Evolutionary conservation across 2,888 invertebrate genomes (phyloP), one percentile per base, ranked within the genome.

Genomic region (Archips xylosteana): DNA sequence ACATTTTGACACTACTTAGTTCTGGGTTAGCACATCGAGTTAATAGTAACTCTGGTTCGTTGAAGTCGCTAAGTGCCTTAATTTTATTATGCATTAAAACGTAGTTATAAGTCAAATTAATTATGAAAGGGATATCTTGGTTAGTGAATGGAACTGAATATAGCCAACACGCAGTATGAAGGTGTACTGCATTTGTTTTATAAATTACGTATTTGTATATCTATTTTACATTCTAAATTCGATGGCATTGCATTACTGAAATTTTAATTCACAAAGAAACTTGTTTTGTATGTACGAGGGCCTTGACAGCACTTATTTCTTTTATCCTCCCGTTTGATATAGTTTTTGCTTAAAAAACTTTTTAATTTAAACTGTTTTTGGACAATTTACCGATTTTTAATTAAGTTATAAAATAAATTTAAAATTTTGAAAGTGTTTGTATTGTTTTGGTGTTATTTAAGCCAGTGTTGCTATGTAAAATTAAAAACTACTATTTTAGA

Each of bases 401-500:
- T 10, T 12, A 10, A 57, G 2, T 32, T 3, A 10, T 1, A 57
- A 32, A 4, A 32, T 10, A 23, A 57, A 57, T 3, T 57, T 32
- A 23, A 57, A 57, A 9, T 12, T 57, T 23, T 23, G 47, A 39
- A 49, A 23, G 23, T 49, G 39, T n/a, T n/a, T 45, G 34, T 69
- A 36, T 62, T 70, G 62, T 34, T 63, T 39, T 34, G 34, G 34
- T 45, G n/a, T 34, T 4, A 8, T 62, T 51, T 54, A 13, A 63
- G 45, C 59, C n/a, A 32, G 32, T 57, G 57, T 57, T 57, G 57
- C 57, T 54, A 12, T 54, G 15, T 47, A 10, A 63, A 39, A 54
- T 42, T 36, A 66, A 66, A 39, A 68, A 59, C 68, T 69, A 69
- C 73, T 69, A 73, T 73, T 42, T 51, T 39, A 49, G 47, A 63